Evolutionary conservation across 2,113 vertebrate genomes (phyloP).

Genomic region (Chroicocephalus ridibundus): DNA sequence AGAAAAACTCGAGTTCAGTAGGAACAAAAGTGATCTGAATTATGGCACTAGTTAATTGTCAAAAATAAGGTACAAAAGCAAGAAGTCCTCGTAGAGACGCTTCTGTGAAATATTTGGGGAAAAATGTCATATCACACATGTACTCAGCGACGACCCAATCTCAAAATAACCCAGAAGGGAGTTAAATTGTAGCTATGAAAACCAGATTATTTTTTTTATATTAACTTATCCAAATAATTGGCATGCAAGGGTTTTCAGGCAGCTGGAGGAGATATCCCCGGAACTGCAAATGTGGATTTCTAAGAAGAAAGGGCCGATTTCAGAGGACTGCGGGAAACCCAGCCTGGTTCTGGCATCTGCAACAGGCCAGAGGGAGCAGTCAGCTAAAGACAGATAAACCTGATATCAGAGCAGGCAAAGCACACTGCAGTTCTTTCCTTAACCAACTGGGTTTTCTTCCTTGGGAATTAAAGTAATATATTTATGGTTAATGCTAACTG

Average conservation of each 20-base stretch:
- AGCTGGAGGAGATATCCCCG: background rate
- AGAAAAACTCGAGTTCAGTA: slow-evolving; percentile 9
- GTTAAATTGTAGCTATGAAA: background rate
- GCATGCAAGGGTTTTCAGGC: background rate
- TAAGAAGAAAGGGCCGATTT: background rate
- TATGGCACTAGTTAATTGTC: background rate
- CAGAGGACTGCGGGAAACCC: background rate
- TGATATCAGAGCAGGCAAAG: background rate
- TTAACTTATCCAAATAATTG: background rate
- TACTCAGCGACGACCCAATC: background rate
- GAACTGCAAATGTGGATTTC: background rate
- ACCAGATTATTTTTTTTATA: background rate
- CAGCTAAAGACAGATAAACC: background rate
- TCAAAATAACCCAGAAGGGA: background rate
- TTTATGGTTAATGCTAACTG: background rate
- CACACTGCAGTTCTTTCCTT: background rate
- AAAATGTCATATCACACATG: background rate
- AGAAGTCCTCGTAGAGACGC: background rate
- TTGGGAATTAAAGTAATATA: background rate
- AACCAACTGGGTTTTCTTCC: background rate
- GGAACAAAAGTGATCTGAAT: slow-evolving; percentile 8
- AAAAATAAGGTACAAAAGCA: background rate
- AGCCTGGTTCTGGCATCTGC: background rate
- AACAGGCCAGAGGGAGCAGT: background rate
- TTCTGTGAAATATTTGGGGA: background rate